Evolutionary conservation across 2,113 vertebrate species (phyloP).

Genomic region (Eulemur macaco): DNA sequence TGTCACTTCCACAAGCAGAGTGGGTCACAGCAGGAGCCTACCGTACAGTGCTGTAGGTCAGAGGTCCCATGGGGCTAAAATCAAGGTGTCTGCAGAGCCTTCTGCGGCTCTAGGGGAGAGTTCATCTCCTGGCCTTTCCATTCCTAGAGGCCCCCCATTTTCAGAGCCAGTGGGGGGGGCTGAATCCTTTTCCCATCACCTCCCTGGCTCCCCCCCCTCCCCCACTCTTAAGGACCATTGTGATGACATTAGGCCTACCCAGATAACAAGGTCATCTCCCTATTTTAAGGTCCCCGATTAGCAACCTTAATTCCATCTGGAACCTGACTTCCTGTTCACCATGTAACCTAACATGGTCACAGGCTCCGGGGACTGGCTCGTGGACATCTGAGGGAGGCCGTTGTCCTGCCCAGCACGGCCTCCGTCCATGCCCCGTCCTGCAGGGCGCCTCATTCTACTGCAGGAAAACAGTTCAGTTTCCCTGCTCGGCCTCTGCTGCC

Average conservation of each 20-base stretch:
- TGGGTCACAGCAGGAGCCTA: neutral
- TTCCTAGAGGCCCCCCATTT: neutral
- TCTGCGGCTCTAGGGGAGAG: rapidly evolving
- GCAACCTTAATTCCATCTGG: neutral
- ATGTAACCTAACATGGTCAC: rapidly evolving
- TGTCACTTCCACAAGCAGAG: neutral
- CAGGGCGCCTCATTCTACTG: neutral
- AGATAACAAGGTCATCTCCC: too few relatives aligned
- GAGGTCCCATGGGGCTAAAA: rapidly evolving
- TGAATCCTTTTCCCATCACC: rapidly evolving
- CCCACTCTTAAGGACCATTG: neutral
- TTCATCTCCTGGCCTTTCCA: neutral
- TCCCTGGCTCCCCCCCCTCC: rapidly evolving
- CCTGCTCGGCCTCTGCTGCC: neutral
- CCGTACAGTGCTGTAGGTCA: neutral
- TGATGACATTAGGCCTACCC: neutral
- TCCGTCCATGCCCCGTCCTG: neutral
- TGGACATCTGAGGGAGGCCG: rapidly evolving
- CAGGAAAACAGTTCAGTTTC: neutral
- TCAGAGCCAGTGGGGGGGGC: neutral
- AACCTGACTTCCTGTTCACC: neutral
- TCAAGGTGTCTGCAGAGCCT: neutral
- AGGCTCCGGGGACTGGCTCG: rapidly evolving
- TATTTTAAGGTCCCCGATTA: neutral
- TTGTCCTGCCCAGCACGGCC: neutral